Percentiles rank a stretch among this genome's conserved stretches.
phyloP scores from a whole-genome alignment of 2,113 vertebrate species.

The Ranitomeya imitator region DNA sequence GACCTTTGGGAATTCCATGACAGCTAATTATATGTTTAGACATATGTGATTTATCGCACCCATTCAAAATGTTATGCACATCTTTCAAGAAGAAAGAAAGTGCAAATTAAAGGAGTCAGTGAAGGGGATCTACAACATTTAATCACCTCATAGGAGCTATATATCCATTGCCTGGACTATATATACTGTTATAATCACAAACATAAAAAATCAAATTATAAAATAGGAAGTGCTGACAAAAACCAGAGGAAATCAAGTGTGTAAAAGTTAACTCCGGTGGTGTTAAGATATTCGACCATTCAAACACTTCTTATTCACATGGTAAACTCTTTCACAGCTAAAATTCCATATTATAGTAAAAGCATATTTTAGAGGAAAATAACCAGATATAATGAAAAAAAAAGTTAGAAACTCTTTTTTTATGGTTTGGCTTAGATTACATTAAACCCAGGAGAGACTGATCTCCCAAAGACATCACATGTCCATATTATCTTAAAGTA shows the following conservation, averaged over 20 bases:
- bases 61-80: slow-evolving; percentile 31
- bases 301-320: no score
- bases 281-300: not conserved
- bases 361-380: no score
- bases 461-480: no score
- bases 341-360: no score
- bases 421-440: no score
- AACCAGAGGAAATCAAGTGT: not conserved
- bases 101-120: slow-evolving; percentile 13
- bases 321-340: no score
- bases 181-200: not conserved
- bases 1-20: slow-evolving; percentile 27
- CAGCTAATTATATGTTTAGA: slow-evolving; percentile 34
- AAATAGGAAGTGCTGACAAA: not conserved
- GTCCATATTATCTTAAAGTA: no score
- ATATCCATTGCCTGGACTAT: not conserved
- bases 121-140: not conserved
- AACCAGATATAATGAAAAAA: no score
- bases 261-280: not conserved
- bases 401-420: no score
- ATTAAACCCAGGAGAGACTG: no score
- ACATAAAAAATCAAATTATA: not conserved
- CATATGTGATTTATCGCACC: slow-evolving; percentile 18
- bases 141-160: not conserved
- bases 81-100: not conserved